These are phyloP conservation scores for Percopsis omiscomaycus DNA, from an alignment of 2,797 vertebrate genomes.

Conservation along the genomic window DNA sequence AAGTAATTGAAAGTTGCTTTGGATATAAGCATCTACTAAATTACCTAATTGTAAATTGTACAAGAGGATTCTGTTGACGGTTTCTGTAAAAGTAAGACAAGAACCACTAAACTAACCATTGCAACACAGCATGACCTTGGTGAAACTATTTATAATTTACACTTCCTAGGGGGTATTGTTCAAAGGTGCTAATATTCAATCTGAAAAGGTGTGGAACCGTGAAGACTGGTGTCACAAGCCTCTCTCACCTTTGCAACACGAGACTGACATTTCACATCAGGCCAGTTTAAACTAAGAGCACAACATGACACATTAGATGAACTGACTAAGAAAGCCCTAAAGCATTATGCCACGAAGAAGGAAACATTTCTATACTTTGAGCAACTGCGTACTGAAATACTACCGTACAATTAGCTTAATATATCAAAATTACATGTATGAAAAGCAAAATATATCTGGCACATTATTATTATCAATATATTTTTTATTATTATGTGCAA, in stretches of 20 bases:
- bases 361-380: conserved; percentile 25
- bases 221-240: conserved; percentile 2
- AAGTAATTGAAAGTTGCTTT: no score
- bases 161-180: conserved; percentile 28
- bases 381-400: not conserved
- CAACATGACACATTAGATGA: not conserved
- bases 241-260: not conserved
- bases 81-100: no score
- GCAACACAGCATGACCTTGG: no score
- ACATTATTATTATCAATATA: no score
- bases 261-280: conserved; percentile 17
- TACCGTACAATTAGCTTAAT: no score
- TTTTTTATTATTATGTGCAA: no score
- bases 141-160: conserved; percentile 17
- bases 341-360: conserved; percentile 7
- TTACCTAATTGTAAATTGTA: no score
- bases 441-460: no score
- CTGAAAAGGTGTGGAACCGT: conserved; percentile 8
- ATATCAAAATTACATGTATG: no score
- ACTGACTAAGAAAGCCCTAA: not conserved
- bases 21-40: no score
- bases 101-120: no score
- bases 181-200: conserved; percentile 40
- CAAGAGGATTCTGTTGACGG: no score
- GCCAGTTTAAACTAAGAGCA: conserved; percentile 37